Conservation (phyloP, 2,797 vertebrate genomes). For the Dryobates pubescens region DNA sequence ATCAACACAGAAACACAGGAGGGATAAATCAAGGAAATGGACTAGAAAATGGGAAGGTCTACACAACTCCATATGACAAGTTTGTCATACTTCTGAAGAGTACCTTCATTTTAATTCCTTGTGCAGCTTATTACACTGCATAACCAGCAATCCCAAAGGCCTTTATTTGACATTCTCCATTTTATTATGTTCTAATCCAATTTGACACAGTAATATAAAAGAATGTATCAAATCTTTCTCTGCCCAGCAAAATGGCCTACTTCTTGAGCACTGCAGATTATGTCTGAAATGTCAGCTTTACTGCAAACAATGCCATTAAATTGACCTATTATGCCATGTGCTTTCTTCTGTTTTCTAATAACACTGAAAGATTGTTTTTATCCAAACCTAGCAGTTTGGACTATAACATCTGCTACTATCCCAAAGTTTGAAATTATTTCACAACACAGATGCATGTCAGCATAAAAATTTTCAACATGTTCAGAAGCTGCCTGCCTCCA, state of each 20-base stretch:
- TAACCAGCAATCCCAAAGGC: not conserved
- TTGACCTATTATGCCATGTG: not conserved
- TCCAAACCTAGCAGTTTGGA: not conserved
- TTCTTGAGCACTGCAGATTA: not conserved
- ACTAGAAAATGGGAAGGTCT: not conserved
- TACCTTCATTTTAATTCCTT: conserved; percentile 11
- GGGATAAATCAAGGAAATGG: not conserved
- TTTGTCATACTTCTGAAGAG: not conserved
- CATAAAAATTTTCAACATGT: not conserved
- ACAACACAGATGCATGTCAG: not conserved
- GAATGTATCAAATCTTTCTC: conserved; percentile 16
- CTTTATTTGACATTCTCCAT: conserved; percentile 3
- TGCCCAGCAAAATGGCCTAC: conserved; percentile 14
- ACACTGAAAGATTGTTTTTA: not conserved
- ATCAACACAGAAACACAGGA: not conserved
- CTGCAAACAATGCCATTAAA: conserved; percentile 7
- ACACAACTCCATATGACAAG: not conserved
- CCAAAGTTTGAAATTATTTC: not conserved
- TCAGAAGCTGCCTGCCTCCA: not conserved
- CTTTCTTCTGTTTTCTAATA: conserved; percentile 14
- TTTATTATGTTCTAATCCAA: conserved; percentile 35
- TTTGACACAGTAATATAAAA: conserved; percentile 18
- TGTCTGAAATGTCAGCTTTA: conserved; percentile 18
- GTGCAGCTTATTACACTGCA: not conserved
- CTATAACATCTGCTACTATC: not conserved